These are phyloP conservation scores for Callaeas wilsoni DNA, from an alignment of 2,113 vertebrate genomes.

Conservation along the genomic window DNA sequence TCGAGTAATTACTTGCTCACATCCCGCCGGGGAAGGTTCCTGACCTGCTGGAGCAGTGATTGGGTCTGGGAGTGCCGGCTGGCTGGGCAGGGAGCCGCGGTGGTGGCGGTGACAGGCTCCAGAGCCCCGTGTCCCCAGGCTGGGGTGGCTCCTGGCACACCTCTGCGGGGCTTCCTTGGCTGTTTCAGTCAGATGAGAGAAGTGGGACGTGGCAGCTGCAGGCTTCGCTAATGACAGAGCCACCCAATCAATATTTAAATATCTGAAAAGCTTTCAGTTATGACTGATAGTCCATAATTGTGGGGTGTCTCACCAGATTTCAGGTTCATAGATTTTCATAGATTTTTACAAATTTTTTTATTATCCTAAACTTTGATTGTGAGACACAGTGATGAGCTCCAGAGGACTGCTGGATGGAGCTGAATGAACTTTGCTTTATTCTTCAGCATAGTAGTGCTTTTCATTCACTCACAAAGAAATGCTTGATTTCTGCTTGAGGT, in stretches of 20 bases:
- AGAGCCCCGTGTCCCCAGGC: background rate
- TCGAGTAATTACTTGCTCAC: background rate
- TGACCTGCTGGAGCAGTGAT: background rate
- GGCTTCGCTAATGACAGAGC: background rate
- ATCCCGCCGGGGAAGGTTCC: background rate
- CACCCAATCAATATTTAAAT: background rate
- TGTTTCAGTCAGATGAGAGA: background rate
- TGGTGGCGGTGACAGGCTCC: rapidly evolving
- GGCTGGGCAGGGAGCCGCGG: rapidly evolving
- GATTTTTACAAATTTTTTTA: background rate
- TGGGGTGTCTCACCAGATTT: background rate
- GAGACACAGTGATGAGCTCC: background rate
- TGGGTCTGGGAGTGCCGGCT: background rate
- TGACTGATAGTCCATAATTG: background rate
- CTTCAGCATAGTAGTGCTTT: background rate
- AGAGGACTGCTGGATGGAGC: background rate
- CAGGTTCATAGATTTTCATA: background rate
- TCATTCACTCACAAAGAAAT: background rate
- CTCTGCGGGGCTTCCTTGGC: rapidly evolving
- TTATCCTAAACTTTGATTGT: background rate
- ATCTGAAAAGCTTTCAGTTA: background rate
- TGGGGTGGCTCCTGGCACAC: background rate
- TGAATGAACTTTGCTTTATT: background rate
- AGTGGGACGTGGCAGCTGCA: background rate
- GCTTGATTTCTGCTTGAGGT: slow-evolving; percentile 8